A percentile compares a stretch with the other conserved stretches of the same genome.
These are phyloP conservation scores for Alca torda DNA, from an alignment of 2,797 vertebrate genomes.

Conservation along the genomic window DNA sequence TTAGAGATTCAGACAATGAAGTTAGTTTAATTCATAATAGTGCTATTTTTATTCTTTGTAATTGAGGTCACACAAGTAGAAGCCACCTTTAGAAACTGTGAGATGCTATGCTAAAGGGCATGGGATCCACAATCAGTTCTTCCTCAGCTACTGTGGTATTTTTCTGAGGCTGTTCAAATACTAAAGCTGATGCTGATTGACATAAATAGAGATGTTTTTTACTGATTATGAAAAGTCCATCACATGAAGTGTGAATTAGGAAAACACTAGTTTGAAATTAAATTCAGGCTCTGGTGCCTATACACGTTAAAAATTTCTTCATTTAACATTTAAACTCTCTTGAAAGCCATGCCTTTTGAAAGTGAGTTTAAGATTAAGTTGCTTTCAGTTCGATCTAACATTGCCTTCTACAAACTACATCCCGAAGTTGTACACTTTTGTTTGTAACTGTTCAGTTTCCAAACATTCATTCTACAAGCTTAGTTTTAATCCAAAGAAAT, in stretches of 20 bases:
- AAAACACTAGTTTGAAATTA: background rate
- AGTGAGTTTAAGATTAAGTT: background rate
- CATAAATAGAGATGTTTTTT: background rate
- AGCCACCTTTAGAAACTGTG: background rate
- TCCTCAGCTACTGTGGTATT: background rate
- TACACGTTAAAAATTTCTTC: background rate
- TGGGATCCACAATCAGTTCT: background rate
- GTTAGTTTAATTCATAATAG: background rate
- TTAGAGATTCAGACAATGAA: background rate
- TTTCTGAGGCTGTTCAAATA: background rate
- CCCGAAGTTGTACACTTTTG: background rate
- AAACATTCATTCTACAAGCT: background rate
- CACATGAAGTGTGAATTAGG: background rate
- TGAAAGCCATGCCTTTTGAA: background rate
- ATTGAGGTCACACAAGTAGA: background rate
- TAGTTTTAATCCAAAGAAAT: background rate
- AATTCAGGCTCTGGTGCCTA: background rate
- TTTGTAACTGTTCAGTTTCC: background rate
- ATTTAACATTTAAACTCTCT: background rate
- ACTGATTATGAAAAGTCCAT: background rate
- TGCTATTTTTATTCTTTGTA: background rate
- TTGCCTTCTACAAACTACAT: background rate
- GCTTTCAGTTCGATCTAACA: background rate
- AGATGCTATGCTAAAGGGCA: accelerated
- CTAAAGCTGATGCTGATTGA: background rate